Conservation (phyloP, 2,888 invertebrate genomes). For the Metallyticus violacea region DNA sequence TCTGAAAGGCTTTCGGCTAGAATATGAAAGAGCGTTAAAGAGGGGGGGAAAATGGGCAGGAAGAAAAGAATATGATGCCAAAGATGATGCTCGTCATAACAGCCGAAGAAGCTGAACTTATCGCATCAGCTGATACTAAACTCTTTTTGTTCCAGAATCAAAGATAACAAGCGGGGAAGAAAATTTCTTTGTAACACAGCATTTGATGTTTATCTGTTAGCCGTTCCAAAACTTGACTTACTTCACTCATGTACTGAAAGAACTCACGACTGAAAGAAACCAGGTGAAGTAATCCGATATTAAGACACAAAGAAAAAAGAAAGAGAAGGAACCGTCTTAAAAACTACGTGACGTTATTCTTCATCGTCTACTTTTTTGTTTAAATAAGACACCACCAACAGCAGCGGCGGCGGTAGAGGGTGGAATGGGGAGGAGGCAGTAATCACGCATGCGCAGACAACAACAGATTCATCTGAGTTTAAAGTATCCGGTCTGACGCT, state of each 20-base stretch:
- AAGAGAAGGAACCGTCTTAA: background rate
- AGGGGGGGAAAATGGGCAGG: too few species aligned
- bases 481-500: constrained; percentile 11
- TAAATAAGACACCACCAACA: background rate
- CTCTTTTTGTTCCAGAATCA: background rate
- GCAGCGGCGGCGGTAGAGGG: background rate
- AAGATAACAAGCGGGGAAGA: background rate
- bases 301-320: constrained; percentile 1
- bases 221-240: background rate
- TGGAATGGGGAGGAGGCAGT: background rate
- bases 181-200: background rate
- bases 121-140: too few species aligned
- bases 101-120: too few species aligned
- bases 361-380: constrained; percentile 12
- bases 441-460: constrained; percentile 8
- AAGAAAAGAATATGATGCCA: too few species aligned
- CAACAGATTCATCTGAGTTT: constrained; percentile 9
- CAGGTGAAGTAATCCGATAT: constrained; percentile 18
- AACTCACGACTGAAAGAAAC: background rate
- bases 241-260: background rate
- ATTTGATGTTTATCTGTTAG: background rate
- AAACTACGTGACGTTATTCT: constrained; percentile 5
- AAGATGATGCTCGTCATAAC: too few species aligned
- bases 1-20: too few species aligned
- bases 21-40: too few species aligned